Evolutionary conservation across 2,113 vertebrate species (phyloP), one percentile per base, ranked within the genome.

Genomic region (Aythya baeri): DNA sequence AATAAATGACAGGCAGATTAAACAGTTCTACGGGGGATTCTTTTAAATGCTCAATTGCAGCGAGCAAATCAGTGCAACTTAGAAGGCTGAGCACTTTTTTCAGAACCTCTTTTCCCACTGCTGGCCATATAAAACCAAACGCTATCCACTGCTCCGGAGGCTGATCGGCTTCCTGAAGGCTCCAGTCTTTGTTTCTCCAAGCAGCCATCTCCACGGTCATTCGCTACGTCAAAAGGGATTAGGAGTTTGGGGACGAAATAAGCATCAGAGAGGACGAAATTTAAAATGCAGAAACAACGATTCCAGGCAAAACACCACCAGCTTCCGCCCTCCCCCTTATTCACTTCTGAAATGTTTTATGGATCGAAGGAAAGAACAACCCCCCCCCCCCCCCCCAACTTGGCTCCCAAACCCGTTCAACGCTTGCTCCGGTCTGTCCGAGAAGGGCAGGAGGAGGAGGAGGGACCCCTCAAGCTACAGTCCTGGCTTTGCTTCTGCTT

Each of bases 171-270:
- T 66, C 80, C 38, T 4, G 1, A 91, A 91, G 67, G 79, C 63
- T 62, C 59, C 0, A 0, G 11, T 27, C 65, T 84, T 88, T 72
- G 29, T 62, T 73, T 91, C 81, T 76, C n/a, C 13, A 61, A 66
- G 68, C 54, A 92, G 57, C 44, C 83, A 81, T 13, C 80, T 90
- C 58, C 77, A 73, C 4, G n/a, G 73, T 84, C 66, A 82, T 95
- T 94, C 84, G 71, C 83, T 67, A 21, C 17, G 66, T 86, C 93
- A 68, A 72, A 92, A 83, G 44, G 66, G 54, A 92, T 96, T 44
- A 92, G 81, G 78, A 92, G 50, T 84, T 46, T 17, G 68, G 65
- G 65, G 70, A 88, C n/a, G 2, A 83, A 91, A 93, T 44, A 13
- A 2, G 83, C 0, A 0, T 41, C 2, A 2, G 68, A 86, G 52